These are phyloP conservation scores for Papilio elwesi DNA, from an alignment of 2,888 invertebrate species.

Conservation along the genomic window DNA sequence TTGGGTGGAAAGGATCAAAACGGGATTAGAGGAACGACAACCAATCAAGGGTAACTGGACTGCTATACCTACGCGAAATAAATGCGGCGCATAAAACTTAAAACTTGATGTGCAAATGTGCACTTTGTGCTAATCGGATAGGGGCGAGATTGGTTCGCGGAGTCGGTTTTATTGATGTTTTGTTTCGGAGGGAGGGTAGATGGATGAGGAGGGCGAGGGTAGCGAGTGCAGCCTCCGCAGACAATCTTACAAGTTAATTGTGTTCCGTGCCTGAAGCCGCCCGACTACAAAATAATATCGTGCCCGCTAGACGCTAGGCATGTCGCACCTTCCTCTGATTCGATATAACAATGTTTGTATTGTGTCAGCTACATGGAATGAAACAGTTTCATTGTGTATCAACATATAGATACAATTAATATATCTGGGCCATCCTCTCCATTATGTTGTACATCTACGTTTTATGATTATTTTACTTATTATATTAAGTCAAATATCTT, in stretches of 20 bases:
- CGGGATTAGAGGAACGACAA: slow-evolving; percentile 88
- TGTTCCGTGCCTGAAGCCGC: slow-evolving; percentile 81
- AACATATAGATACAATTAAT: too few relatives aligned
- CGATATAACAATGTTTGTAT: slow-evolving; percentile 33
- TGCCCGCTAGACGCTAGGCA: slow-evolving; percentile 54
- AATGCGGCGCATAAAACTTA: slow-evolving; percentile 83
- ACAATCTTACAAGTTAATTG: slow-evolving; percentile 85
- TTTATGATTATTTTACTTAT: too few relatives aligned
- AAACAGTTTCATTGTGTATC: background rate
- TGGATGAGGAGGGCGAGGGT: slow-evolving; percentile 77
- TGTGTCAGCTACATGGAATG: background rate
- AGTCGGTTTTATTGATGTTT: slow-evolving; percentile 81
- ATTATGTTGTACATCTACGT: too few relatives aligned
- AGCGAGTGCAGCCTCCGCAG: slow-evolving; percentile 81
- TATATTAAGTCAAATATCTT: too few relatives aligned
- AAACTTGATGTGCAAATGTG: slow-evolving; percentile 50
- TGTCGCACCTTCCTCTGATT: slow-evolving; percentile 36
- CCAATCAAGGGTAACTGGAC: slow-evolving; percentile 88
- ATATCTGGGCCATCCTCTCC: too few relatives aligned
- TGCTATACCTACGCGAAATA: slow-evolving; percentile 84
- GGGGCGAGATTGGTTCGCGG: slow-evolving; percentile 50
- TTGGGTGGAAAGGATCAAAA: slow-evolving; percentile 87
- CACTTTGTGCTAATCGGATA: slow-evolving; percentile 52
- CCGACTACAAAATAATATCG: slow-evolving; percentile 82
- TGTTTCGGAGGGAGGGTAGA: slow-evolving; percentile 82